A percentile compares a stretch with the other conserved stretches of the same genome.
phyloP scores from a whole-genome alignment of 2,113 vertebrate genomes.

The Xenotilapia caudafasciata region DNA sequence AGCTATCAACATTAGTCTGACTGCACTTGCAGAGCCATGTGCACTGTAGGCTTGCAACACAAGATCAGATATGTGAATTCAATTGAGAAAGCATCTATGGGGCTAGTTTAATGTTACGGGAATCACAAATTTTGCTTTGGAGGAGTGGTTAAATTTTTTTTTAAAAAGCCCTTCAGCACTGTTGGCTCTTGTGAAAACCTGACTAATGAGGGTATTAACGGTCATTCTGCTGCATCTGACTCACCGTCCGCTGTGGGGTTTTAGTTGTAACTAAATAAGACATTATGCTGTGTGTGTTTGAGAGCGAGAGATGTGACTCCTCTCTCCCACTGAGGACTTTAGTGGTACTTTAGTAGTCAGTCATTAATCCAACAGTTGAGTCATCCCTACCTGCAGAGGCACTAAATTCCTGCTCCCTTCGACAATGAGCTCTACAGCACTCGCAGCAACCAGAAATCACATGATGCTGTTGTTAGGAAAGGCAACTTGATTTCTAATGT shows the following conservation, averaged over 20 bases:
- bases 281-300: constrained; percentile 11
- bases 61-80: background rate
- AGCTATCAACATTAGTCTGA: background rate
- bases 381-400: constrained; percentile 65
- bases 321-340: constrained; percentile 45
- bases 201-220: constrained; percentile 50
- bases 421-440: constrained; percentile 1
- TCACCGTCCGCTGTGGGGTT: constrained; percentile 31
- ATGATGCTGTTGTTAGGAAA: background rate
- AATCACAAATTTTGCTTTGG: constrained; percentile 6
- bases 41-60: background rate
- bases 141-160: background rate
- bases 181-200: constrained; percentile 35
- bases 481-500: constrained; percentile 1
- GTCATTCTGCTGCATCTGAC: constrained; percentile 33
- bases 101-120: background rate
- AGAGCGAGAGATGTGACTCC: constrained; percentile 7
- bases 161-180: constrained; percentile 1
- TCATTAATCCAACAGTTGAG: constrained; percentile 60
- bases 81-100: background rate
- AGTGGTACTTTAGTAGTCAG: constrained; percentile 47
- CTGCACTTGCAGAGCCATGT: background rate
- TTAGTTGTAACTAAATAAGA: constrained; percentile 46
- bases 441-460: constrained; percentile 21
- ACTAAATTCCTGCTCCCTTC: constrained; percentile 70